A percentile compares a stretch with the other conserved stretches of the same genome.
These are phyloP conservation scores for Porites rus DNA, from an alignment of 92 coral and sea anemone genomes.

Conservation along the genomic window DNA sequence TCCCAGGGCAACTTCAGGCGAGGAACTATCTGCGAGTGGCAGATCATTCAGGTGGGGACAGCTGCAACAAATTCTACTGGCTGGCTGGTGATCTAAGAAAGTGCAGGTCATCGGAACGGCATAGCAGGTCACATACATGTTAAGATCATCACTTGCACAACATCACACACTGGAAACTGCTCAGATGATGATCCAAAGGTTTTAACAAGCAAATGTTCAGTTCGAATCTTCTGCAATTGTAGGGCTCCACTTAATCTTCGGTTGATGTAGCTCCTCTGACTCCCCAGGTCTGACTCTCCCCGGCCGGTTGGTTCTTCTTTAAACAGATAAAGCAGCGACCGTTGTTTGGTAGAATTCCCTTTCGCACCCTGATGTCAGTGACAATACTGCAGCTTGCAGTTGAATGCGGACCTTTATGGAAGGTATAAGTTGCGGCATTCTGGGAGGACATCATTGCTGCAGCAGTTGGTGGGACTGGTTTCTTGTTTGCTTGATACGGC, in stretches of 20 bases:
- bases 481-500: too few relatives aligned
- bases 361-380: neutral
- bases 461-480: too few relatives aligned
- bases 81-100: constrained; percentile 27
- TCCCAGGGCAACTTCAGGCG: neutral
- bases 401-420: neutral
- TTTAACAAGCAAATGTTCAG: neutral
- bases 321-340: neutral
- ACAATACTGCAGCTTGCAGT: neutral
- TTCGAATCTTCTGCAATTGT: neutral
- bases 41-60: constrained; percentile 43
- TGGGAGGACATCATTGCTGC: too few relatives aligned
- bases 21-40: constrained; percentile 35
- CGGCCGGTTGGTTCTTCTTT: neutral
- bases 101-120: constrained; percentile 40
- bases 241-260: neutral
- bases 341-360: neutral
- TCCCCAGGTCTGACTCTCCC: neutral
- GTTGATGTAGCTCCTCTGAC: neutral
- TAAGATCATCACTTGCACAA: neutral
- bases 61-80: constrained; percentile 43
- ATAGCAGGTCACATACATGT: neutral
- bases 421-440: neutral
- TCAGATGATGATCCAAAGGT: neutral
- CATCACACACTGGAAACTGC: neutral